A percentile compares a stretch with the other conserved stretches of the same genome.
Conservation (phyloP, 1,140 invertebrate genomes). For the Mizuhopecten yessoensis region DNA sequence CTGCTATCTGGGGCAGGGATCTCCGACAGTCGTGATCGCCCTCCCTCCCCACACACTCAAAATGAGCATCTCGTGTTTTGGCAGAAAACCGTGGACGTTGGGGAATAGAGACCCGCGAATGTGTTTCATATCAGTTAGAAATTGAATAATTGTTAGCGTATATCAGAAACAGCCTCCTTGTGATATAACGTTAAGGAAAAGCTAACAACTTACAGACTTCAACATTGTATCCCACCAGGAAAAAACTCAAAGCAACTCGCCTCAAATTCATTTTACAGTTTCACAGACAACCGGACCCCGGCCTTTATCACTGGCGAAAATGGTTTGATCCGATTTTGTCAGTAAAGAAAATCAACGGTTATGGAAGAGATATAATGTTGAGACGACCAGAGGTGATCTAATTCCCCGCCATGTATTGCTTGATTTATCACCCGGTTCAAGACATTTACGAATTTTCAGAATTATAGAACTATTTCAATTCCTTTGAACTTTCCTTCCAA, state of each 20-base stretch:
- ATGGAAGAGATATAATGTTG: background rate
- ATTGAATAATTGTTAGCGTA: slow-evolving; percentile 30
- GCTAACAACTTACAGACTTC: slow-evolving; percentile 20
- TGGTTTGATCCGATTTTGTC: slow-evolving; percentile 31
- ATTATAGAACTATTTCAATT: background rate
- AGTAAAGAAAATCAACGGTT: background rate
- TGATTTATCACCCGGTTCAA: background rate
- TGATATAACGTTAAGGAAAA: slow-evolving; percentile 18
- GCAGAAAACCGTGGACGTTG: background rate
- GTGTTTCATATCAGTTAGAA: slow-evolving; percentile 38
- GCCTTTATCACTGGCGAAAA: slow-evolving; percentile 14
- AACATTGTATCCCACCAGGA: slow-evolving; percentile 30
- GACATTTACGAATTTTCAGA: background rate
- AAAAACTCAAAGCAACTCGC: slow-evolving; percentile 5
- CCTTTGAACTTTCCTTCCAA: slow-evolving; percentile 27
- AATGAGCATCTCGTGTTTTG: slow-evolving; percentile 34
- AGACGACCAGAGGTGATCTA: background rate
- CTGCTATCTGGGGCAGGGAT: background rate
- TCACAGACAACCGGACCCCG: slow-evolving; percentile 8
- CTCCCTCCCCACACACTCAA: background rate
- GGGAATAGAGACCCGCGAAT: background rate
- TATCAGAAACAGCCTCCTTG: slow-evolving; percentile 33
- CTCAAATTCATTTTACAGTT: slow-evolving; percentile 35
- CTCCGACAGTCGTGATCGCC: background rate
- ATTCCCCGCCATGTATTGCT: background rate